A percentile compares a stretch with the other conserved stretches of the same genome.
Conservation (phyloP, 2,113 vertebrate species). For the Megalops atlanticus region DNA sequence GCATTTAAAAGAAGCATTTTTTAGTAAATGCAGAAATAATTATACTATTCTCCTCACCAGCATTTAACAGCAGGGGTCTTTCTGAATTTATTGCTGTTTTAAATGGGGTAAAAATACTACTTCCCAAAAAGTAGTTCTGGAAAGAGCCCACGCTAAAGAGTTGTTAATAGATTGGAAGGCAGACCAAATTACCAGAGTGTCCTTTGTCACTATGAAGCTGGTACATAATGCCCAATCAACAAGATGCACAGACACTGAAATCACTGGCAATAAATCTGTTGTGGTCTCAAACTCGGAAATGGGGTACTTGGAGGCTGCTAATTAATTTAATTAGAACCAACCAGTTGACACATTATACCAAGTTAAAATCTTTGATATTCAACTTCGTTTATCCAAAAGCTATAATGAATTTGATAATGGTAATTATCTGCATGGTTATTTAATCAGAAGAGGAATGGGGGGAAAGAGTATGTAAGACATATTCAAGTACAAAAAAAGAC, state of each 20-base stretch:
- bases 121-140: conserved; percentile 39
- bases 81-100: conserved; percentile 43
- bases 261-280: not conserved
- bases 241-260: not conserved
- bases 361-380: no score
- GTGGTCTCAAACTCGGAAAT: not conserved
- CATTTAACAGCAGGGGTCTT: conserved; percentile 48
- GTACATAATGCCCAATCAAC: conserved; percentile 13
- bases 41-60: conserved; percentile 39
- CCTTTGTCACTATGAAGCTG: not conserved
- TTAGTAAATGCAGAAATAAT: conserved; percentile 47
- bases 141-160: conserved; percentile 41
- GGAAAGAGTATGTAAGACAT: not conserved
- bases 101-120: conserved; percentile 46
- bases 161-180: conserved; percentile 17
- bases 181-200: not conserved
- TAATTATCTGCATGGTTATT: not conserved
- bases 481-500: not conserved
- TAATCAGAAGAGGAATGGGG: not conserved
- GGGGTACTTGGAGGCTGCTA: not conserved
- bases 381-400: not conserved
- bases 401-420: not conserved
- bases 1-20: conserved; percentile 57
- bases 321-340: not conserved
- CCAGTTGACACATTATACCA: not conserved